A percentile compares a stretch with the other conserved stretches of the same genome.
Conservation (phyloP, 2,888 invertebrate species). For the Nysson spinosus region DNA sequence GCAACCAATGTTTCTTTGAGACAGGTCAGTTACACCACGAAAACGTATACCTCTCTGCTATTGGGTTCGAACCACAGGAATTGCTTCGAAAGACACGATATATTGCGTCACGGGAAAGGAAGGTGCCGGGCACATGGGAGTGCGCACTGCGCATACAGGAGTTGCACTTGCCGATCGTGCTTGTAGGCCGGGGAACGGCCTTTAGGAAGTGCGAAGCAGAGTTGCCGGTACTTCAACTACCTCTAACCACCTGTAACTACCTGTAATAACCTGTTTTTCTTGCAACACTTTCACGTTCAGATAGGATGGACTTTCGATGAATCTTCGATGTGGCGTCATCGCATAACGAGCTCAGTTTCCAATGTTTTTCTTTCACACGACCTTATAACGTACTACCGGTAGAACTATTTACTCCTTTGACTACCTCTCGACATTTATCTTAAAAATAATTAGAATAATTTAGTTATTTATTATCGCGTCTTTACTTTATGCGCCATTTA, state of each 20-base stretch:
- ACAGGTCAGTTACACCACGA: slow-evolving; percentile 70
- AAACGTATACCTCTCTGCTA: slow-evolving; percentile 60
- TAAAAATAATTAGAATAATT: too few relatives aligned
- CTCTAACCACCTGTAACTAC: slow-evolving; percentile 59
- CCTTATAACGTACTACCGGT: neutral
- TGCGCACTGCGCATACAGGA: too few relatives aligned
- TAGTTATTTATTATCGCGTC: too few relatives aligned
- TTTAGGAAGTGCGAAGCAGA: slow-evolving; percentile 60
- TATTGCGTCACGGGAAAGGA: slow-evolving; percentile 53
- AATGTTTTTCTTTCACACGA: neutral
- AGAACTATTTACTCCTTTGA: too few relatives aligned
- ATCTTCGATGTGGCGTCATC: slow-evolving; percentile 43
- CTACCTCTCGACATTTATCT: too few relatives aligned
- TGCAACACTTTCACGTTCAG: slow-evolving; percentile 55
- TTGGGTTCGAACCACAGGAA: slow-evolving; percentile 65
- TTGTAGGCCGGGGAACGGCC: slow-evolving; percentile 48
- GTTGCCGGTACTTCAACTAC: slow-evolving; percentile 46
- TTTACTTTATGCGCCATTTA: too few relatives aligned
- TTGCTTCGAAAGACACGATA: slow-evolving; percentile 54
- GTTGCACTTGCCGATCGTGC: slow-evolving; percentile 20
- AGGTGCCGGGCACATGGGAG: slow-evolving; percentile 27
- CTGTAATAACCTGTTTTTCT: slow-evolving; percentile 58
- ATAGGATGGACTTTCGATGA: slow-evolving; percentile 46
- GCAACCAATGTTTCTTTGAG: slow-evolving; percentile 62
- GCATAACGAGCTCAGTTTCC: slow-evolving; percentile 27